phyloP scores from a whole-genome alignment of 2,888 invertebrate species.

The Tuta absoluta region DNA sequence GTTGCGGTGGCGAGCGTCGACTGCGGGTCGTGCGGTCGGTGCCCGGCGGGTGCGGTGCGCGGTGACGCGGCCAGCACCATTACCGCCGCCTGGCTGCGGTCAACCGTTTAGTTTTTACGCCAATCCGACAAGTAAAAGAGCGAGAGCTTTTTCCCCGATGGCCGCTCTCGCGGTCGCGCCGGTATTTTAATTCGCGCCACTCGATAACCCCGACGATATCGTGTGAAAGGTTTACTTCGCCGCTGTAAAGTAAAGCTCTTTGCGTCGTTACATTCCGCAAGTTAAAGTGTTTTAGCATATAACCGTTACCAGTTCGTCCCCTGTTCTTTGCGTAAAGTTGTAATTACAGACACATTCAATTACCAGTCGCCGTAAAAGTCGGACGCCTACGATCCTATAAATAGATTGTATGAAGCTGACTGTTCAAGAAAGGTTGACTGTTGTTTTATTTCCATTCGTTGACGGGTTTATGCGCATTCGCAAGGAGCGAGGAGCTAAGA shows the following conservation, averaged over 20 bases:
- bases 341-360: constrained; percentile 20
- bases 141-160: background rate
- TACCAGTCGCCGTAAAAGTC: constrained; percentile 13
- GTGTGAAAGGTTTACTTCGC: constrained; percentile 11
- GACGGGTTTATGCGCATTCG: background rate
- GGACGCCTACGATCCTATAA: constrained; percentile 8
- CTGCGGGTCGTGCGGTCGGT: background rate
- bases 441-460: constrained; percentile 12
- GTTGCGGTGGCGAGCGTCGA: constrained; percentile 3
- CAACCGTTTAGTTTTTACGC: constrained; percentile 21
- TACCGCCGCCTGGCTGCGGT: constrained; percentile 7
- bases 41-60: background rate
- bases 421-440: background rate
- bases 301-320: background rate
- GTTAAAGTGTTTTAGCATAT: constrained; percentile 11
- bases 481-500: background rate
- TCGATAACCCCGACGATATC: constrained; percentile 17
- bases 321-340: constrained; percentile 20
- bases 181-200: constrained; percentile 22
- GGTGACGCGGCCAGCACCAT: background rate
- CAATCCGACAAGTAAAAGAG: constrained; percentile 15
- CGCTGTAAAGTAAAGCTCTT: background rate
- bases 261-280: constrained; percentile 4
- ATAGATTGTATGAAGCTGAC: constrained; percentile 2
- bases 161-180: constrained; percentile 15